Base-by-base conservation (phyloP, 2,888 invertebrate species). In the Caenorhabditis imperialis region DNA sequence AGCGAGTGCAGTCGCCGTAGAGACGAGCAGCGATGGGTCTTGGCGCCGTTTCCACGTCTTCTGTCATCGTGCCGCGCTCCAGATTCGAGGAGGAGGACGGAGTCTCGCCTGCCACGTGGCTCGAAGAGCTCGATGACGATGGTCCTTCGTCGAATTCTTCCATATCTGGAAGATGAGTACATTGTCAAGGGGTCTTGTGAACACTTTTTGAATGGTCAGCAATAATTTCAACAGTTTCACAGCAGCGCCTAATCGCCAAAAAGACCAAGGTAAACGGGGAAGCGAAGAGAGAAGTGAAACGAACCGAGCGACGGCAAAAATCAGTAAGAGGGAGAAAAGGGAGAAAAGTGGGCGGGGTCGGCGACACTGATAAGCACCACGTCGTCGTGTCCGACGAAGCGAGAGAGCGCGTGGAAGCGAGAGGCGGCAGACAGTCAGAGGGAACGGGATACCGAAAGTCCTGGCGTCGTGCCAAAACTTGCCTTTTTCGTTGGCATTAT, bases 21-120 rank as follows among this genome's bases (percentile, higher is more conserved):
- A 65, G 55, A 5, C 57, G 22, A 0, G 65, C 50, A 0, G 57
- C 57, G n/a, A 57, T 65, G n/a, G 55, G 47, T 12, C 65, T 33
- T 8, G 65, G 65, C 25, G 57, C 38, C 1, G 35, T 20, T n/a
- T 50, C 55, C 14, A 40, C 55, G 14, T 63, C 71, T 3, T 63
- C 71, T 6, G 61, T 70, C 67, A 69, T 69, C 22, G 67, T 69
- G 25, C 58, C 58, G 14, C 67, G 23, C 27, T 69, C 67, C 50
- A 65, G 27, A 55, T 20, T 40, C 18, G 54, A 45, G 7, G 63
- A 48, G 0, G 63, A 65, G 10, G 65, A 57, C 18, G 48, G 55
- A 2, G 33, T 57, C 27, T 37, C 50, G 50, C 35, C 4, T 18
- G 1, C 22, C 2, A 44, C 22, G 23, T 65, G 65, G n/a, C 55